These are phyloP conservation scores for Pseudochirops cupreus DNA, from an alignment of 2,797 vertebrate species.

Conservation along the genomic window DNA sequence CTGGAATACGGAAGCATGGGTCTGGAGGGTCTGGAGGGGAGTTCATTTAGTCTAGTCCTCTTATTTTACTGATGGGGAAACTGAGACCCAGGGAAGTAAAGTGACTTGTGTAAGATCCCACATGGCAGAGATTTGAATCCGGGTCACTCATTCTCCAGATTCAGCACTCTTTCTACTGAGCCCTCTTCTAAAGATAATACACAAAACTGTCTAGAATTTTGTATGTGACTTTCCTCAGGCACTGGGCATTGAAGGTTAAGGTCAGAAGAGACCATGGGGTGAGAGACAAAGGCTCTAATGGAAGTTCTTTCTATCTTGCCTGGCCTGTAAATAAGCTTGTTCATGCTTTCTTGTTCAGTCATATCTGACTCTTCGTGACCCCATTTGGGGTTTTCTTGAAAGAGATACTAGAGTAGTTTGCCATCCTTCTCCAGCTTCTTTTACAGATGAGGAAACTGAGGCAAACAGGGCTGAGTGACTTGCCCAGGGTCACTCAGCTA, in stretches of 20 bases:
- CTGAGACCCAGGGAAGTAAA: not conserved
- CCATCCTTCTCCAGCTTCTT: no score
- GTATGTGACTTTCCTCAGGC: not conserved
- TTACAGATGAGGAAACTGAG: no score
- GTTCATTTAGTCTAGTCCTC: not conserved
- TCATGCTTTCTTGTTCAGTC: no score
- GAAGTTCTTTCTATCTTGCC: not conserved
- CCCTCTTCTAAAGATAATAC: not conserved
- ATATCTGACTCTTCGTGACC: no score
- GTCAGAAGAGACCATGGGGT: not conserved
- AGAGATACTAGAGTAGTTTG: no score
- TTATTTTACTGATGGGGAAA: not conserved
- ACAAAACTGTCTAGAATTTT: not conserved
- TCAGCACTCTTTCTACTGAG: not conserved
- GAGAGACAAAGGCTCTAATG: not conserved
- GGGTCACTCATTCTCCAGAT: no score
- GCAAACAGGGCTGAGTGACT: no score
- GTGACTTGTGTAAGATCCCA: no score
- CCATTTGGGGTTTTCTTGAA: no score
- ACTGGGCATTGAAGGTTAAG: not conserved
- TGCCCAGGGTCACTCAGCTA: no score
- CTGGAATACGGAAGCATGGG: not conserved
- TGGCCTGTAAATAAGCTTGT: not conserved
- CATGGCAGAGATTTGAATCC: no score
- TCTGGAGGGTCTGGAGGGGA: not conserved